Conservation (phyloP, 2,113 vertebrate species). For the Trichechus manatus region DNA sequence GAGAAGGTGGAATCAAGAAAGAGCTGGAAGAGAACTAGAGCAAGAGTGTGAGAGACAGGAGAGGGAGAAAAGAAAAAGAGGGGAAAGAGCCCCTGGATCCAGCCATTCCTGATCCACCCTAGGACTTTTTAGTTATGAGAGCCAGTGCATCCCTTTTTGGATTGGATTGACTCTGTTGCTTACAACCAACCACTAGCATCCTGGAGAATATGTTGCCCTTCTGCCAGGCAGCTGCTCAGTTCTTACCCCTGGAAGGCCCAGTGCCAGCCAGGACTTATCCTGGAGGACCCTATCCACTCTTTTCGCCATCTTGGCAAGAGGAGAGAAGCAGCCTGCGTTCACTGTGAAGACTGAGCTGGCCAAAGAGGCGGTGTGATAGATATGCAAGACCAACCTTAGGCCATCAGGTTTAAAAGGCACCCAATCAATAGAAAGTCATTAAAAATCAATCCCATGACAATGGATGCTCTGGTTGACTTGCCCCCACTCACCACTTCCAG, state of each 20-base stretch:
- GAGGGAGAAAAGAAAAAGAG: neutral
- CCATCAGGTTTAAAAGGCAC: conserved; percentile 86
- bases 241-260: neutral
- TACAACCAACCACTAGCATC: no score
- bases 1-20: neutral
- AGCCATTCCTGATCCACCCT: neutral
- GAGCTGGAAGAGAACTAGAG: neutral
- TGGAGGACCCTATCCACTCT: no score
- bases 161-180: neutral
- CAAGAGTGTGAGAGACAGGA: no score
- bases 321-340: neutral
- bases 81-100: neutral
- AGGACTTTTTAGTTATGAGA: neutral
- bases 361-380: conserved; percentile 76
- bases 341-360: conserved; percentile 41
- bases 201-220: accelerated
- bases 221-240: neutral
- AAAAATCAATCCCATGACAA: conserved; percentile 87
- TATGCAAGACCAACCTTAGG: conserved; percentile 83
- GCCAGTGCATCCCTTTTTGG: neutral
- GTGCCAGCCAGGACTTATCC: neutral
- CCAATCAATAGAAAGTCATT: conserved; percentile 90
- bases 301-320: conserved; percentile 31
- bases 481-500: conserved; percentile 86
- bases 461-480: conserved; percentile 85